A percentile compares a stretch with the other conserved stretches of the same genome.
Conservation (phyloP, 2,113 vertebrate genomes). For the Mungos mungo region DNA sequence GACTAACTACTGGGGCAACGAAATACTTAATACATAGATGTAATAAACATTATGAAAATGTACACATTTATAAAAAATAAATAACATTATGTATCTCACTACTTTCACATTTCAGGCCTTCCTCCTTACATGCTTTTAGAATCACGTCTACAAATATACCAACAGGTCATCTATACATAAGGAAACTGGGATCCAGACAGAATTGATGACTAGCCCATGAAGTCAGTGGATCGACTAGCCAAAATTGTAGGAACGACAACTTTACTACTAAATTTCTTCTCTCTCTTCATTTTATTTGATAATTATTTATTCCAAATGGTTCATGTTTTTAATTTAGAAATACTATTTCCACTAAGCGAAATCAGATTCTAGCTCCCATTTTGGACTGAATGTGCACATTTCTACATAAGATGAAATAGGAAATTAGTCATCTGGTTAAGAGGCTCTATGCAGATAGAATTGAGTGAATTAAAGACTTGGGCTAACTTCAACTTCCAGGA, state of each 20-base stretch:
- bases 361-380: background rate
- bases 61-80: background rate
- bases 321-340: background rate
- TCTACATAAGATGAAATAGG: background rate
- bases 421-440: background rate
- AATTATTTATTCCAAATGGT: background rate
- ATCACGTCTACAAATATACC: background rate
- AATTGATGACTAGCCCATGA: background rate
- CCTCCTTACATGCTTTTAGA: background rate
- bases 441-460: background rate
- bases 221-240: background rate
- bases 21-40: background rate
- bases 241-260: background rate
- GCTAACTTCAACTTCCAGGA: background rate
- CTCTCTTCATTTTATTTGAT: background rate
- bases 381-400: background rate
- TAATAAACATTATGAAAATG: background rate
- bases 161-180: background rate
- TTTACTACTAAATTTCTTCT: background rate
- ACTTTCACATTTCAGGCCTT: background rate
- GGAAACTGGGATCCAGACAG: background rate
- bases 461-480: background rate
- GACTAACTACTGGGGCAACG: background rate
- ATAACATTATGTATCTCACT: background rate
- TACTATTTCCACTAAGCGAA: background rate